A percentile compares a stretch with the other conserved stretches of the same genome.
Conservation (phyloP, 2,888 invertebrate genomes). For the Leucoma salicis region DNA sequence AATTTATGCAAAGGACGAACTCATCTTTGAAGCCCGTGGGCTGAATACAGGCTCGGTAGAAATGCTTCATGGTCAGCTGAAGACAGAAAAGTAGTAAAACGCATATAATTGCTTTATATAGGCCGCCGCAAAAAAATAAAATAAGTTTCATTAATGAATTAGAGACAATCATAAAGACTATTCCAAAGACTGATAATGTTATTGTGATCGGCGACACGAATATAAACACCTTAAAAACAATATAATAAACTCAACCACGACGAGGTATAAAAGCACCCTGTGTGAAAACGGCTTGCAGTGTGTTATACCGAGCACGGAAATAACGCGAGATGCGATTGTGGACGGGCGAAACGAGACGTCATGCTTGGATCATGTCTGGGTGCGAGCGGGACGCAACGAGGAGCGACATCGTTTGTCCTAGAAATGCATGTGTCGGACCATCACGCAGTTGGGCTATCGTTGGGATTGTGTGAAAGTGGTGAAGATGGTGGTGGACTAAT, state of each 20-base stretch:
- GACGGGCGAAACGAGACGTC: neutral
- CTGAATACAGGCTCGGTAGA: neutral
- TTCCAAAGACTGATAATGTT: constrained; percentile 3
- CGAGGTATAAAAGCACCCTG: neutral
- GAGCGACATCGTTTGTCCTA: neutral
- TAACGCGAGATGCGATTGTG: constrained; percentile 2
- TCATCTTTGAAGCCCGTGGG: neutral
- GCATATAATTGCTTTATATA: constrained; percentile 9
- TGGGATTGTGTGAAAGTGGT: neutral
- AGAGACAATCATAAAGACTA: neutral
- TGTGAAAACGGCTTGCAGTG: neutral
- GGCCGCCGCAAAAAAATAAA: constrained; percentile 10
- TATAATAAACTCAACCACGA: no score
- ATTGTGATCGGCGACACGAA: constrained; percentile 10
- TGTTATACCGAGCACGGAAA: neutral
- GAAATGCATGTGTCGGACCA: neutral
- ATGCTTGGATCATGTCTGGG: neutral
- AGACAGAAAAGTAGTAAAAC: neutral
- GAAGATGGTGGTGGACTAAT: neutral
- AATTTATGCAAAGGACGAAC: neutral
- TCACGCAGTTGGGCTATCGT: neutral
- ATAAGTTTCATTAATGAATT: constrained; percentile 4
- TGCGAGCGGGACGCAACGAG: neutral
- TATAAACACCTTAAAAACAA: constrained; percentile 4
- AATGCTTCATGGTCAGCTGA: constrained; percentile 1